Conservation (phyloP, 2,888 invertebrate species). For the Torymus aiolomorphi region DNA sequence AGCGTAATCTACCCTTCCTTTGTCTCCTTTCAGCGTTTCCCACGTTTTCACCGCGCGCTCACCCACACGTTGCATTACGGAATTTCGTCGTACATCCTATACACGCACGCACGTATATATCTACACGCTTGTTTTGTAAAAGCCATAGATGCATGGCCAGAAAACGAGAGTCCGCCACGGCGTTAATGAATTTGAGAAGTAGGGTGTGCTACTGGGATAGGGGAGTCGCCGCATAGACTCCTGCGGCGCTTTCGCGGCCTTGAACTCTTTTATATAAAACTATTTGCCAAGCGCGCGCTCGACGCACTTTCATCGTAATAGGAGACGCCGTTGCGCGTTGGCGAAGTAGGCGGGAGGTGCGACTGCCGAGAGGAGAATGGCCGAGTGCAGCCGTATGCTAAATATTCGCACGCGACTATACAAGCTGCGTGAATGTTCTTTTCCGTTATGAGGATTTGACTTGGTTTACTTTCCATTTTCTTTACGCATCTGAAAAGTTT, state of each 20-base stretch:
- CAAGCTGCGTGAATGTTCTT: slow-evolving; percentile 2
- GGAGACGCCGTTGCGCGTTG: too few relatives aligned
- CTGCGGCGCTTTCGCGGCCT: slow-evolving; percentile 23
- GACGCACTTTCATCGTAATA: slow-evolving; percentile 24
- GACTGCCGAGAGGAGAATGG: slow-evolving; percentile 15
- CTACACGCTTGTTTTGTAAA: background rate
- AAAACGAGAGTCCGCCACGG: slow-evolving; percentile 42
- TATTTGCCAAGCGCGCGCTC: slow-evolving; percentile 9
- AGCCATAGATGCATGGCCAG: background rate
- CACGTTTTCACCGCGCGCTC: slow-evolving; percentile 66
- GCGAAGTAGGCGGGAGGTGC: background rate
- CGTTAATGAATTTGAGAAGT: slow-evolving; percentile 28
- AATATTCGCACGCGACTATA: slow-evolving; percentile 21
- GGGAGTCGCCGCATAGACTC: background rate
- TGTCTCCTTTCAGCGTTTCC: slow-evolving; percentile 59
- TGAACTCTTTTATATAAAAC: slow-evolving; percentile 42
- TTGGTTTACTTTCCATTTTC: slow-evolving; percentile 49
- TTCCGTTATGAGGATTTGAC: background rate
- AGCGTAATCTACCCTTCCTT: slow-evolving; percentile 63
- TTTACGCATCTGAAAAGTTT: background rate
- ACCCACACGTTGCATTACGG: background rate
- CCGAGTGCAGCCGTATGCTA: slow-evolving; percentile 22
- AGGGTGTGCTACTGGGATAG: too few relatives aligned
- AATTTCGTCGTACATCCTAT: background rate
- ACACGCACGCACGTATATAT: slow-evolving; percentile 7